Evolutionary conservation across 2,113 vertebrate species (phyloP).

Genomic region (Lanius ludovicianus): DNA sequence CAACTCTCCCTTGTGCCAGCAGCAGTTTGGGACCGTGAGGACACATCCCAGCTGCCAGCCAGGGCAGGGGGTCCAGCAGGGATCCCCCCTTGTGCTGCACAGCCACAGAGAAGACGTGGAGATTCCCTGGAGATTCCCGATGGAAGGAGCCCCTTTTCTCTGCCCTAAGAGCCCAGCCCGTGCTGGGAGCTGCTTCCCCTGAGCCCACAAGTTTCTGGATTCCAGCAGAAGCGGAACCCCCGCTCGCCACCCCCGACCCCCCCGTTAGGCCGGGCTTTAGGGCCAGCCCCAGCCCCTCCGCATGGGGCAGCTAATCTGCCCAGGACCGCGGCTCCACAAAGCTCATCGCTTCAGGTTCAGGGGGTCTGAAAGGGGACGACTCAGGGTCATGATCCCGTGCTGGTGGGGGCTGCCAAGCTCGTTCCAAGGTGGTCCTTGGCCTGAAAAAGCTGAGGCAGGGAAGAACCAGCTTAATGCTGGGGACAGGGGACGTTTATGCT

Average conservation of each 20-base stretch:
- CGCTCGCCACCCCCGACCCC: not conserved
- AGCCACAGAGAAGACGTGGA: not conserved
- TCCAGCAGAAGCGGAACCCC: not conserved
- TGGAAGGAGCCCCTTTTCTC: not conserved
- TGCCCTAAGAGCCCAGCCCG: not conserved
- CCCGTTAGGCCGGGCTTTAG: not conserved
- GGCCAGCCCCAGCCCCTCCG: not conserved
- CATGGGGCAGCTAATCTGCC: constrained; percentile 62
- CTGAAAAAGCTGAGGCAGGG: not conserved
- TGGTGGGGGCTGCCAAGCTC: constrained; percentile 77
- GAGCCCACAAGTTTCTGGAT: not conserved
- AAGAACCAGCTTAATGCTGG: not conserved
- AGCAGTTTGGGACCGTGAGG: fast-evolving
- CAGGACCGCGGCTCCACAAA: constrained; percentile 85
- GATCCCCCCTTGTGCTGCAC: fast-evolving
- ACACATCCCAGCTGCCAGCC: not conserved
- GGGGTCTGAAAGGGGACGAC: constrained; percentile 85
- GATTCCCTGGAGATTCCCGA: not conserved
- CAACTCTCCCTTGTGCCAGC: fast-evolving
- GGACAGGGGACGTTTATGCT: not conserved
- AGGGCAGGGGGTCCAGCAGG: not conserved
- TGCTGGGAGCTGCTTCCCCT: not conserved
- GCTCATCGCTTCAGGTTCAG: constrained; percentile 91
- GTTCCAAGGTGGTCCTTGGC: constrained; percentile 51
- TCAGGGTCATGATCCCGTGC: constrained; percentile 60